These are phyloP conservation scores for Rhinoderma darwinii DNA, from an alignment of 2,113 vertebrate genomes.

Conservation along the genomic window DNA sequence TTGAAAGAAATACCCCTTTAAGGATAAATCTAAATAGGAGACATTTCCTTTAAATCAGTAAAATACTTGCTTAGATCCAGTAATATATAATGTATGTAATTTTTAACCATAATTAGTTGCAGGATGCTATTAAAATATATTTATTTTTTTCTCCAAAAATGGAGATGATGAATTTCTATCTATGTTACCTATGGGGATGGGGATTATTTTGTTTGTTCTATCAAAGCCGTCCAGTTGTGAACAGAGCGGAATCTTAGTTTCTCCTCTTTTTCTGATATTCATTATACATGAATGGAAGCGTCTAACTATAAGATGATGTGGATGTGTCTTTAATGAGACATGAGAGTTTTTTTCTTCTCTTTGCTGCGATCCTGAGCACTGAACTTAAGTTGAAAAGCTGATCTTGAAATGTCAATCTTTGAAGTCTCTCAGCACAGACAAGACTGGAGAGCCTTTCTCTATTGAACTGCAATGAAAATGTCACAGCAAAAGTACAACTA, in stretches of 20 bases:
- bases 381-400: slow-evolving; percentile 41
- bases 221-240: not conserved
- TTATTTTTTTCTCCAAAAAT: too few species aligned
- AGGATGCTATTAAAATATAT: too few species aligned
- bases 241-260: not conserved
- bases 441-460: slow-evolving; percentile 13
- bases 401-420: slow-evolving; percentile 51
- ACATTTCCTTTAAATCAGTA: too few species aligned
- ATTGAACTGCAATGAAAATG: slow-evolving; percentile 41
- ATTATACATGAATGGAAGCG: not conserved
- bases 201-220: too few species aligned
- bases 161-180: not conserved
- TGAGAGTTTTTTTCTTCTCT: not conserved
- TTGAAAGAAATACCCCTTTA: too few species aligned
- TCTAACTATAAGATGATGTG: not conserved
- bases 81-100: too few species aligned
- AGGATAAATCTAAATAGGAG: too few species aligned
- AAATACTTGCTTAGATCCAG: too few species aligned
- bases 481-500: slow-evolving; percentile 38
- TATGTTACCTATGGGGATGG: not conserved
- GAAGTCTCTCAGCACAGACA: slow-evolving; percentile 31
- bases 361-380: not conserved
- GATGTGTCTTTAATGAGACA: slow-evolving; percentile 27
- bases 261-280: not conserved
- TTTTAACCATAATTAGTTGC: too few species aligned